A percentile compares a stretch with the other conserved stretches of the same genome.
phyloP scores from a whole-genome alignment of 2,888 invertebrate genomes.

The Augochlorella aurata region DNA sequence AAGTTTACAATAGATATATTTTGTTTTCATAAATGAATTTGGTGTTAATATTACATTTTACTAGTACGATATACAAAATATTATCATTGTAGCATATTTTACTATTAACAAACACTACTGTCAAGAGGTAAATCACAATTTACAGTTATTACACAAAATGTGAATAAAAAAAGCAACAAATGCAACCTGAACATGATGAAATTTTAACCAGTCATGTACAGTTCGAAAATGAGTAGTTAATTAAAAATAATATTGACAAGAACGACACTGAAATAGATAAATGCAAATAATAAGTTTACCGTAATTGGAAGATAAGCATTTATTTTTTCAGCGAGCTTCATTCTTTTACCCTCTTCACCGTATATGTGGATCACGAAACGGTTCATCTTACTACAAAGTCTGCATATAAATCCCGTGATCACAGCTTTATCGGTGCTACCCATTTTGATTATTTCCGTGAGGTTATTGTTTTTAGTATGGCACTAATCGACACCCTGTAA shows the following conservation, averaged over 20 bases:
- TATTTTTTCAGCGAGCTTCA: constrained; percentile 90
- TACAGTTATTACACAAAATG: not conserved
- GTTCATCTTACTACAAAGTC: constrained; percentile 93
- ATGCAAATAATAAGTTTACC: constrained; percentile 80
- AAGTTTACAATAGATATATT: not conserved
- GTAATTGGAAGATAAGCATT: constrained; percentile 91
- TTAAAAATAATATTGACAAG: constrained; percentile 1
- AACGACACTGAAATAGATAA: constrained; percentile 13
- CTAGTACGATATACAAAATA: not conserved
- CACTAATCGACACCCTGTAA: constrained; percentile 37
- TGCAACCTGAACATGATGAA: constrained; percentile 12
- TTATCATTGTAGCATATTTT: not conserved
- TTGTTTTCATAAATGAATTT: constrained; percentile 1
- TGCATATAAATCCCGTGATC: constrained; percentile 92
- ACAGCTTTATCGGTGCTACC: constrained; percentile 92
- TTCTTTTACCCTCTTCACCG: constrained; percentile 89
- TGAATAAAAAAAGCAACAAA: not conserved
- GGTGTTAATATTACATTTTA: not conserved
- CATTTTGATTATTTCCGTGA: constrained; percentile 81
- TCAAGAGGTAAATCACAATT: not conserved
- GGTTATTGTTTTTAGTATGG: constrained; percentile 31
- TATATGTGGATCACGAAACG: constrained; percentile 92
- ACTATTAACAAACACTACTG: not conserved
- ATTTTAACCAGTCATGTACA: constrained; percentile 4
- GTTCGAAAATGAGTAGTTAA: not conserved